Conservation (phyloP, 2,797 vertebrate species). For the Betta splendens region DNA sequence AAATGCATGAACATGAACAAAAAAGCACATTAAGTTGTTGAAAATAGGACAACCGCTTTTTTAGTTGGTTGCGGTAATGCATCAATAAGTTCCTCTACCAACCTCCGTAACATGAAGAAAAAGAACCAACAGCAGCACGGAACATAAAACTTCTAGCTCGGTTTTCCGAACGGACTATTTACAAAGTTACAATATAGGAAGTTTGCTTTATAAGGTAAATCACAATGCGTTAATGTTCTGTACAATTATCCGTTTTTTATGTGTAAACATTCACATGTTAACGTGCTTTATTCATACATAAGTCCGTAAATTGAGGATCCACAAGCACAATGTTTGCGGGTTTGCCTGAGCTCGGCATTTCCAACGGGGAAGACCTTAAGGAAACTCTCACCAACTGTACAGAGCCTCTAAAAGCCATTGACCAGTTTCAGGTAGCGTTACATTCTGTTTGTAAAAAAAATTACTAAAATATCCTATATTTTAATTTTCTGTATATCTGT, state of each 20-base stretch:
- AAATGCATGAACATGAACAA: no score
- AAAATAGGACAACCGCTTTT: no score
- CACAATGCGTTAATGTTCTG: background rate
- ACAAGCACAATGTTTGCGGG: conserved; percentile 86
- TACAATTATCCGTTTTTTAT: no score
- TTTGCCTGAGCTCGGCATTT: conserved; percentile 93
- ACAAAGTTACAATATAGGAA: conserved; percentile 56
- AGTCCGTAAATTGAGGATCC: conserved; percentile 1
- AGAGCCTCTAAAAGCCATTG: conserved; percentile 96
- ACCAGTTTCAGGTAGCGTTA: conserved; percentile 92
- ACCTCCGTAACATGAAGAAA: no score
- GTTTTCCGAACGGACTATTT: conserved; percentile 52
- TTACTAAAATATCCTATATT: no score
- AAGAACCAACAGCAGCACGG: no score
- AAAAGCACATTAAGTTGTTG: no score
- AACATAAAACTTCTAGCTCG: no score
- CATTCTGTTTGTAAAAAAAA: no score
- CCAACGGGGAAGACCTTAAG: conserved; percentile 95
- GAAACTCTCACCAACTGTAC: conserved; percentile 98
- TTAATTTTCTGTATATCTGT: no score
- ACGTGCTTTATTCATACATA: fast-evolving
- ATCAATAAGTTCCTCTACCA: no score
- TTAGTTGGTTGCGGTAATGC: no score
- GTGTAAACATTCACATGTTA: background rate
- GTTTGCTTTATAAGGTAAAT: conserved; percentile 21